phyloP scores from a whole-genome alignment of 2,888 invertebrate genomes.

The Phymatocera aterrima region DNA sequence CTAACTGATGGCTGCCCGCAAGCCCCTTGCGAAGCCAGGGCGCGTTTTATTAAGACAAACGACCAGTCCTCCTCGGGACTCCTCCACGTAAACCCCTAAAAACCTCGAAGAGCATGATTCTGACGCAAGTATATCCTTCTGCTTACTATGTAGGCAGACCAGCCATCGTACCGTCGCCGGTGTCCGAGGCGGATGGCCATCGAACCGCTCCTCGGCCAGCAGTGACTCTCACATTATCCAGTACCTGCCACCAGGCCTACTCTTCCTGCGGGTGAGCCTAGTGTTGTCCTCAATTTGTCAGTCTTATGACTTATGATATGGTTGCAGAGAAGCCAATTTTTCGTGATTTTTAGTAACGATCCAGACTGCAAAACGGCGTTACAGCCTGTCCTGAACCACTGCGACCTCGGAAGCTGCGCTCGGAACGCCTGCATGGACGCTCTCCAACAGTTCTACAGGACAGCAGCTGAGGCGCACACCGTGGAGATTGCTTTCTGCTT shows the following conservation, averaged over 20 bases:
- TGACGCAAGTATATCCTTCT: slow-evolving; percentile 26
- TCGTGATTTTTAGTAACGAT: slow-evolving; percentile 83
- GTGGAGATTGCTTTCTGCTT: slow-evolving; percentile 94
- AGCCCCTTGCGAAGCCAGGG: slow-evolving; percentile 45
- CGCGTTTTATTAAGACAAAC: slow-evolving; percentile 52
- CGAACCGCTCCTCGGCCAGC: slow-evolving; percentile 77
- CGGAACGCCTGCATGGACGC: slow-evolving; percentile 93
- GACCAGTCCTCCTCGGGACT: slow-evolving; percentile 33
- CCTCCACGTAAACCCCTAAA: neutral
- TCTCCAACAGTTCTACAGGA: slow-evolving; percentile 90
- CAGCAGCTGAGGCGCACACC: slow-evolving; percentile 87
- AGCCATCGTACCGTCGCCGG: slow-evolving; percentile 54
- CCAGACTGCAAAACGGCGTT: slow-evolving; percentile 86
- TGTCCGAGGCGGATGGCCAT: slow-evolving; percentile 76
- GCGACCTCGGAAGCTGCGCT: slow-evolving; percentile 86
- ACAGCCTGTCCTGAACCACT: slow-evolving; percentile 90
- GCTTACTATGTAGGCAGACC: slow-evolving; percentile 1
- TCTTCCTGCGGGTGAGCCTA: slow-evolving; percentile 70
- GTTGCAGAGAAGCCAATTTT: slow-evolving; percentile 5
- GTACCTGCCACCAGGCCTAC: slow-evolving; percentile 90
- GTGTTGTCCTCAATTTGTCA: neutral
- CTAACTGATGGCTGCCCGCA: slow-evolving; percentile 50
- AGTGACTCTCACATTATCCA: slow-evolving; percentile 83
- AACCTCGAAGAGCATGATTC: slow-evolving; percentile 12
- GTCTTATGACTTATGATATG: neutral